These are phyloP conservation scores for Taenioides sp. DNA, from an alignment of 2,797 vertebrate genomes.

Conservation along the genomic window DNA sequence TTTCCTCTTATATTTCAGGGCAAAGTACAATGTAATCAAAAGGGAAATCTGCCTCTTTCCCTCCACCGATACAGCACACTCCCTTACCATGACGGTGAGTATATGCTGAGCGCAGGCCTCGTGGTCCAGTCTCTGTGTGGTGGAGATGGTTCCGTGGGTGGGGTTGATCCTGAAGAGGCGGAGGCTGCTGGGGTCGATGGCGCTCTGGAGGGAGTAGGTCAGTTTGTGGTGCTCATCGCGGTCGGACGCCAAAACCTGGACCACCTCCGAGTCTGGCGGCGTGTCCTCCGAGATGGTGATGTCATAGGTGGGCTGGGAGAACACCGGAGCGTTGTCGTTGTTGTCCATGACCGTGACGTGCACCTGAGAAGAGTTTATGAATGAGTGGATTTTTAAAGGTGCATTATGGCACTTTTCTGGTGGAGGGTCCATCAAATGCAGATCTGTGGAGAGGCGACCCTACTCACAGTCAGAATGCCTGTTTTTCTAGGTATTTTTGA, in stretches of 20 bases:
- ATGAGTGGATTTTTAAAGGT: background rate
- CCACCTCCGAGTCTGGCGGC: slow-evolving; percentile 87
- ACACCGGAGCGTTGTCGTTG: slow-evolving; percentile 94
- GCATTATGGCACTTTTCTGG: no score
- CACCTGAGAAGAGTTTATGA: slow-evolving; percentile 72
- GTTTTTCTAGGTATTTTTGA: no score
- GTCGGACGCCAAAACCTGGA: slow-evolving; percentile 91
- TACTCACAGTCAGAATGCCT: no score
- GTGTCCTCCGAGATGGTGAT: slow-evolving; percentile 91
- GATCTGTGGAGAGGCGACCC: no score
- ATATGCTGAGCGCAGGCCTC: slow-evolving; percentile 93
- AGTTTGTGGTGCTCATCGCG: slow-evolving; percentile 89
- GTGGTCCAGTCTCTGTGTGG: slow-evolving; percentile 88
- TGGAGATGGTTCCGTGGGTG: slow-evolving; percentile 84
- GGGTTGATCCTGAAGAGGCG: slow-evolving; percentile 91
- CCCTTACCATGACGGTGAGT: slow-evolving; percentile 90
- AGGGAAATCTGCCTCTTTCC: no score
- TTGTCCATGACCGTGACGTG: slow-evolving; percentile 91
- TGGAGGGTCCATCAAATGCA: no score
- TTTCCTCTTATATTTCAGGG: no score
- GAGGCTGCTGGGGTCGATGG: slow-evolving; percentile 88
- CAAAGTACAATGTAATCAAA: no score
- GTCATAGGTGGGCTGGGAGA: slow-evolving; percentile 90
- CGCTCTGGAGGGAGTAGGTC: slow-evolving; percentile 90
- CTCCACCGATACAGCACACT: no score